These are phyloP conservation scores for Autographa gamma DNA, from an alignment of 2,888 invertebrate genomes.

Conservation along the genomic window DNA sequence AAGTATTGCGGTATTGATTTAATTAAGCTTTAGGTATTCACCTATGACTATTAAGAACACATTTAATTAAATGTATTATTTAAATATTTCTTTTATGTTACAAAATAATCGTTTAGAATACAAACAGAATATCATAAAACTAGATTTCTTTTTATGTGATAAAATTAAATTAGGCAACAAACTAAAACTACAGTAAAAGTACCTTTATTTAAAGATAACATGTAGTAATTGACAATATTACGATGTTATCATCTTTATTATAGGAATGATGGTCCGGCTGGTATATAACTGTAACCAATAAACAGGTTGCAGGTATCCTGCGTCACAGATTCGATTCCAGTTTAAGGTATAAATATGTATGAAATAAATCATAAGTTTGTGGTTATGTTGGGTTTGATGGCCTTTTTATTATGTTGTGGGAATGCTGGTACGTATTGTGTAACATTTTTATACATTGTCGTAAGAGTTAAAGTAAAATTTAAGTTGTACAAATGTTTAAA, in stretches of 20 bases:
- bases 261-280: slow-evolving; percentile 46
- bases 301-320: slow-evolving; percentile 61
- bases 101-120: no score
- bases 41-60: no score
- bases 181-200: not conserved
- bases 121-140: no score
- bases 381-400: not conserved
- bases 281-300: slow-evolving; percentile 64
- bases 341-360: not conserved
- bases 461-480: no score
- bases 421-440: not conserved
- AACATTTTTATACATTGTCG: no score
- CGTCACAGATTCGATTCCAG: slow-evolving; percentile 22
- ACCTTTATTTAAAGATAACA: not conserved
- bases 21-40: no score
- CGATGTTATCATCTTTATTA: slow-evolving; percentile 4
- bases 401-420: not conserved
- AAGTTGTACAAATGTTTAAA: no score
- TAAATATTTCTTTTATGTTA: no score
- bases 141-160: not conserved
- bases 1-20: no score
- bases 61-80: no score
- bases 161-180: not conserved
- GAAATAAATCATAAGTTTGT: not conserved
- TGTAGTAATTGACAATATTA: not conserved